Evolutionary conservation across 2,113 vertebrate genomes (phyloP).

Genomic region (Nettapus auritus): DNA sequence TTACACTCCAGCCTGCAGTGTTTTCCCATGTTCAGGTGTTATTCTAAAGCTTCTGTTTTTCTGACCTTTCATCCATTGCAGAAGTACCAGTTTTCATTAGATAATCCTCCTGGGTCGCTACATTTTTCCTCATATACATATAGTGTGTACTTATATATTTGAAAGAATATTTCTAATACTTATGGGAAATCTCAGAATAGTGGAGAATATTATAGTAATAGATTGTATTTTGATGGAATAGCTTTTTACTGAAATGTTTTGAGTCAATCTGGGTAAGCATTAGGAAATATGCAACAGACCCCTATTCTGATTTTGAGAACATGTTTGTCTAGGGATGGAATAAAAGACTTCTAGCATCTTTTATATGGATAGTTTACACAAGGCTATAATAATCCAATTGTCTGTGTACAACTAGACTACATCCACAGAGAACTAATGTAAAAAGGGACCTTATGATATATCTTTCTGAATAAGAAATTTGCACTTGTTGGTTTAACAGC

Average conservation of each 20-base stretch:
- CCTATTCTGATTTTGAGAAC: not conserved
- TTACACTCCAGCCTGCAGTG: not conserved
- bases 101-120: fast-evolving
- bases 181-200: not conserved
- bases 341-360: not conserved
- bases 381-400: not conserved
- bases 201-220: not conserved
- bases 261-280: not conserved
- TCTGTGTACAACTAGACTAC: not conserved
- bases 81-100: not conserved
- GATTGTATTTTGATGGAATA: not conserved
- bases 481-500: fast-evolving
- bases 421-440: not conserved
- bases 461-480: not conserved
- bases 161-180: not conserved
- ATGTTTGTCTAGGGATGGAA: not conserved
- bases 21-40: not conserved
- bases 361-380: not conserved
- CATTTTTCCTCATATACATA: not conserved
- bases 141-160: not conserved
- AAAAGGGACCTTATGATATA: fast-evolving
- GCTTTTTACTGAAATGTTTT: not conserved
- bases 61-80: not conserved
- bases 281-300: not conserved
- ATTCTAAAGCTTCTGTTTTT: not conserved